Conservation (phyloP, 2,113 vertebrate species). For the Stigmatopora argus region DNA sequence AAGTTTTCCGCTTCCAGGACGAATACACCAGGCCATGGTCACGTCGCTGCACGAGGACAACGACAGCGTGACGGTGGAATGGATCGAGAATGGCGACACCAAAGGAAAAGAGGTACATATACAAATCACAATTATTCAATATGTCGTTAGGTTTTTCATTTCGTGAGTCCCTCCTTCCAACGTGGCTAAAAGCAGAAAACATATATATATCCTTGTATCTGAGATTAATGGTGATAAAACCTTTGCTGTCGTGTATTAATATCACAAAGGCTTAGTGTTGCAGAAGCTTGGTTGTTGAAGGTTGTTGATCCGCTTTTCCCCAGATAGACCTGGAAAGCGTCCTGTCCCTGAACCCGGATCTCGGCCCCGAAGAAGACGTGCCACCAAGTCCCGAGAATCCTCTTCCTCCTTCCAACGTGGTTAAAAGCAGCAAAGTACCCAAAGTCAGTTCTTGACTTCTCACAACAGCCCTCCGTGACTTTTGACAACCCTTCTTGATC, state of each 20-base stretch:
- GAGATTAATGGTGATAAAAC: too few relatives aligned
- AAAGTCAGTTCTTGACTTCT: slow-evolving; percentile 75
- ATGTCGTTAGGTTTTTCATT: too few relatives aligned
- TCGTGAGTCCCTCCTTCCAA: too few relatives aligned
- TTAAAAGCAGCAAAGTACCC: slow-evolving; percentile 88
- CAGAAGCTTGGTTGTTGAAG: too few relatives aligned
- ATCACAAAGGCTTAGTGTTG: too few relatives aligned
- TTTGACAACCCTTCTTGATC: slow-evolving; percentile 10
- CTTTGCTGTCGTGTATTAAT: too few relatives aligned
- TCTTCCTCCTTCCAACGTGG: slow-evolving; percentile 74
- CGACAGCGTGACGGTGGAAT: slow-evolving; percentile 92
- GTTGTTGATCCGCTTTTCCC: background rate
- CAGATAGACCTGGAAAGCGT: slow-evolving; percentile 87
- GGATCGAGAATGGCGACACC: slow-evolving; percentile 96
- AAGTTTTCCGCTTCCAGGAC: slow-evolving; percentile 62
- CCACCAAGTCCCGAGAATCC: slow-evolving; percentile 80
- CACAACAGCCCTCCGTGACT: background rate
- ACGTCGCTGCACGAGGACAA: slow-evolving; percentile 91
- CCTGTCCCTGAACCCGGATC: slow-evolving; percentile 90
- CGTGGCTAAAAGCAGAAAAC: too few relatives aligned
- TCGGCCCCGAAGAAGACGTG: slow-evolving; percentile 87
- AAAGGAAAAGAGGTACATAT: slow-evolving; percentile 91
- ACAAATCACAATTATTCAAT: too few relatives aligned
- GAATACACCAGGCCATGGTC: slow-evolving; percentile 96
- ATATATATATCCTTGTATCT: too few relatives aligned